Conservation (phyloP, 2,113 vertebrate genomes). For the Anoplopoma fimbria region DNA sequence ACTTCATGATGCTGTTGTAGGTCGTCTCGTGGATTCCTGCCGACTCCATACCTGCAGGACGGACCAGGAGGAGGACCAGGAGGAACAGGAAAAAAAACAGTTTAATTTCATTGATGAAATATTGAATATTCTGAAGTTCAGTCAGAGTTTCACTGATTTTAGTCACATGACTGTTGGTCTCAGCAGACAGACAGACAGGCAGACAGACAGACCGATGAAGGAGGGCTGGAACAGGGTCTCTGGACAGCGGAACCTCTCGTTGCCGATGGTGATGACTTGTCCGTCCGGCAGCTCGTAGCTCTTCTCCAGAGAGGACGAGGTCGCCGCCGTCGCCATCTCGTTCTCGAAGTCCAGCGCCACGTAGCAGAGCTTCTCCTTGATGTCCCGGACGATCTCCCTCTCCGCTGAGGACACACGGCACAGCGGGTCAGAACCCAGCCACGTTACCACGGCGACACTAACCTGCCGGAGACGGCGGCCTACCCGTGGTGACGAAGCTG, state of each 20-base stretch:
- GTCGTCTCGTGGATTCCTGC: constrained; percentile 98
- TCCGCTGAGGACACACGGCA: constrained; percentile 85
- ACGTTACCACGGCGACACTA: neutral
- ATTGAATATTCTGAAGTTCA: too few relatives aligned
- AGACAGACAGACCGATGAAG: constrained; percentile 91
- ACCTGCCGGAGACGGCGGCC: too few relatives aligned
- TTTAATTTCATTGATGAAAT: too few relatives aligned
- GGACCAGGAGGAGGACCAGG: neutral
- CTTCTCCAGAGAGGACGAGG: constrained; percentile 98
- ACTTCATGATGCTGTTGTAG: constrained; percentile 99
- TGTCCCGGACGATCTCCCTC: constrained; percentile 97
- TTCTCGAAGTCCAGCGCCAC: constrained; percentile 99
- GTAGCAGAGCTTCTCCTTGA: constrained; percentile 98
- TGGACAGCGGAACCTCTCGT: constrained; percentile 96
- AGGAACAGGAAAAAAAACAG: neutral
- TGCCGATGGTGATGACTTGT: constrained; percentile 98
- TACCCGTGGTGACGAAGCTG: constrained; percentile 98
- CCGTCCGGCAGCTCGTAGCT: constrained; percentile 98
- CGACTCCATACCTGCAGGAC: constrained; percentile 93
- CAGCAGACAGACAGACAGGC: neutral
- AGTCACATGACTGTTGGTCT: too few relatives aligned
- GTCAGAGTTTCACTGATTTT: too few relatives aligned
- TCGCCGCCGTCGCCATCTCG: constrained; percentile 97
- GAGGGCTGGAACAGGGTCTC: constrained; percentile 99
- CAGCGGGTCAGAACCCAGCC: neutral